phyloP scores from a whole-genome alignment of 92 coral and sea anemone genomes.

The Paragorgia papillata region DNA sequence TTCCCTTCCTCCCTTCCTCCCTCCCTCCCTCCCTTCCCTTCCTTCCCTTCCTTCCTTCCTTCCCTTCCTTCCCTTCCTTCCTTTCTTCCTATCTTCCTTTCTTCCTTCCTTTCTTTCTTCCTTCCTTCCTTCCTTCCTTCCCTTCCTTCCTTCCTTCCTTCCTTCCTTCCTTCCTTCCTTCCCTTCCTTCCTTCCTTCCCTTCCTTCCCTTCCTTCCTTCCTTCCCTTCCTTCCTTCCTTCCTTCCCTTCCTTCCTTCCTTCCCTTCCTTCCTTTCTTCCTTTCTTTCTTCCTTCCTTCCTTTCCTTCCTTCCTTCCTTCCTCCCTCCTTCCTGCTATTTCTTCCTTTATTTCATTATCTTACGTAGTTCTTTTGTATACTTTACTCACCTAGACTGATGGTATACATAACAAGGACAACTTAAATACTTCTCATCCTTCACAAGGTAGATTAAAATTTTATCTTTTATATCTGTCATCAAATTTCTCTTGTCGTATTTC shows the following conservation, averaged over 20 bases:
- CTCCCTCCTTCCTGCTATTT: not conserved
- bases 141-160: not conserved
- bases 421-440: conserved; percentile 69
- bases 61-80: too few species aligned
- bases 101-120: too few species aligned
- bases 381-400: conserved; percentile 76
- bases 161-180: not conserved
- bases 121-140: too few species aligned
- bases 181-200: not conserved
- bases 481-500: not conserved
- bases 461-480: too few species aligned
- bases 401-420: conserved; percentile 79
- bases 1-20: not conserved
- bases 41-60: not conserved
- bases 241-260: not conserved
- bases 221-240: not conserved
- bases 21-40: not conserved
- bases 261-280: not conserved
- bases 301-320: not conserved
- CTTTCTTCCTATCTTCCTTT: too few species aligned
- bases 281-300: not conserved
- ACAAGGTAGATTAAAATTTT: conserved; percentile 54
- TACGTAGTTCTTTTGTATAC: too few species aligned
- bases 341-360: not conserved
- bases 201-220: not conserved